A percentile compares a stretch with the other conserved stretches of the same genome.
These are phyloP conservation scores for Theristus sp. DNA, from an alignment of 2,888 invertebrate species.

Conservation along the genomic window DNA sequence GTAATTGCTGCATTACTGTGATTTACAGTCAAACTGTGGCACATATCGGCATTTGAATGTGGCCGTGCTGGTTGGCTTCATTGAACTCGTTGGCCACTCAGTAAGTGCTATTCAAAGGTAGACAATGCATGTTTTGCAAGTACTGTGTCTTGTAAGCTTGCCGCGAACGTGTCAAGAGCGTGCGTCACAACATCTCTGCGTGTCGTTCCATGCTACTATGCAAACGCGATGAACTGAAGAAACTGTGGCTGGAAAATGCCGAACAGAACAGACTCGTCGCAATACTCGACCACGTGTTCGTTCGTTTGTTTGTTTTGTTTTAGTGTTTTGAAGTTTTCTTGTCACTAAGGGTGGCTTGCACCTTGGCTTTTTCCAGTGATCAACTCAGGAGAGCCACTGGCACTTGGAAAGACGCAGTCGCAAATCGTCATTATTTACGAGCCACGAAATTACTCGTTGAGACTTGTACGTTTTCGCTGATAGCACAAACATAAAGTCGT, in stretches of 20 bases:
- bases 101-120: too few relatives aligned
- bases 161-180: constrained; percentile 52
- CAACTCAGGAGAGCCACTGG: constrained; percentile 54
- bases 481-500: too few relatives aligned
- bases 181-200: constrained; percentile 59
- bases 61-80: too few relatives aligned
- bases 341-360: too few relatives aligned
- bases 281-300: constrained; percentile 71
- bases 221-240: constrained; percentile 71
- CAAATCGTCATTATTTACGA: constrained; percentile 47
- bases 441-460: constrained; percentile 56
- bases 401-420: constrained; percentile 45
- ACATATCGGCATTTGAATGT: too few relatives aligned
- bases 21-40: too few relatives aligned
- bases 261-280: constrained; percentile 77
- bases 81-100: too few relatives aligned
- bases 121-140: too few relatives aligned
- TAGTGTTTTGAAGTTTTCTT: too few relatives aligned
- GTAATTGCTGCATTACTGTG: too few relatives aligned
- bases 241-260: constrained; percentile 84
- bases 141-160: too few relatives aligned
- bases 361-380: constrained; percentile 43
- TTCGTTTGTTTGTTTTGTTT: constrained; percentile 9
- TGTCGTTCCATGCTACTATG: constrained; percentile 69
- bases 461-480: constrained; percentile 13